Base-by-base conservation (phyloP, 2,888 invertebrate species). In the Brachylomia viminalis region DNA sequence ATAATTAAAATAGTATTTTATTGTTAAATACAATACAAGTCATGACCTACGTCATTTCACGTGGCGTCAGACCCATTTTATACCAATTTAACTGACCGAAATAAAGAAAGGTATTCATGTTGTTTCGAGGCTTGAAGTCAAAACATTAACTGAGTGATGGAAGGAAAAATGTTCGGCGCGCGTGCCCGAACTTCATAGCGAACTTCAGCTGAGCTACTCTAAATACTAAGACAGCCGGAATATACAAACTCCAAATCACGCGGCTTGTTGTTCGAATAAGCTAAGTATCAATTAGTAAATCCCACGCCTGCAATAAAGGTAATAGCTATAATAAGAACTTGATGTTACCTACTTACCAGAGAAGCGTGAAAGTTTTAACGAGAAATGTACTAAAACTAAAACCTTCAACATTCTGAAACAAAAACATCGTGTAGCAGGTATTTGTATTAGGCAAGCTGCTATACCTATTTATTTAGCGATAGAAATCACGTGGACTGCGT, bases 401-500 rank as follows among this genome's bases (percentile, higher is more conserved):
- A 61, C 13, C 13, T 5, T 42, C 4, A 15, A 52, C 13, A 2
- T 67, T 11, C 17, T 20, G 27, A 64, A 67, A 45, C 33, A 49
- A 66, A 68, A 56, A 70, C n/a, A 0, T 0, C 45, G 13, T 33
- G 27, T 78, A 27, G 27, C 49, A 20, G 47, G 15, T 17, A 77
- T 84, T 84, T 84, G 61, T 62, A 64, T 76, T 52, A 68, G 80
- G 85, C 85, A 67, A 20, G 79, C 77, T 69, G 65, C 68, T 72
- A 76, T 83, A 38, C 38, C 5, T 5, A 80, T 84, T 85, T 85
- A 83, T 84, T 71, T 80, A 59, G 23, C 8, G n/a, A 75, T 75
- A 70, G 7, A 69, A 59, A 80, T 80, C 84, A 84, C 71, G 66
- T 52, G 42, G 27, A 45, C 13, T 20, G 38, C 47, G 30, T 38